phyloP scores from a whole-genome alignment of 2,888 invertebrate genomes.

The Caenorhabditis japonica region DNA sequence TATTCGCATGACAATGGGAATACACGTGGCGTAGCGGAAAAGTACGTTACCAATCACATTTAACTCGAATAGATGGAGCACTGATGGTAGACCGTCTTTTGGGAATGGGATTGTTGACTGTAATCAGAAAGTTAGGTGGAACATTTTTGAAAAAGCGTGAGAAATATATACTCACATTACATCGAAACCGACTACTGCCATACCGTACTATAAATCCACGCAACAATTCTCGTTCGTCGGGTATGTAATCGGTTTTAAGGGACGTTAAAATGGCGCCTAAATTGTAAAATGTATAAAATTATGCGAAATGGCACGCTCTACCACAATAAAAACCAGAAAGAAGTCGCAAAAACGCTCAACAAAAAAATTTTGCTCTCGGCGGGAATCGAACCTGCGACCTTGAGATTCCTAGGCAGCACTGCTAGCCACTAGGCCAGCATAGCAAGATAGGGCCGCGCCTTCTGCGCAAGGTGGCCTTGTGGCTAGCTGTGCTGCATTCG shows the following conservation, averaged over 20 bases:
- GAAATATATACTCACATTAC: conserved; percentile 48
- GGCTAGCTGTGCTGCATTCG: too few species aligned
- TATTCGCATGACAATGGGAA: conserved; percentile 67
- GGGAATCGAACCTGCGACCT: too few species aligned
- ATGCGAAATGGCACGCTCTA: too few species aligned
- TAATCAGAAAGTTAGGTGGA: conserved; percentile 5
- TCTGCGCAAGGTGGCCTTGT: too few species aligned
- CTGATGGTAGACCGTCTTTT: conserved; percentile 51
- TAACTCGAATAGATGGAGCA: conserved; percentile 61
- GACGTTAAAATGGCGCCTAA: conserved; percentile 54
- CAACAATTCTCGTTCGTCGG: conserved; percentile 48
- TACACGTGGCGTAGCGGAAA: conserved; percentile 69
- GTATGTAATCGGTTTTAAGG: conserved; percentile 58
- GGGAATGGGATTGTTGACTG: conserved; percentile 53
- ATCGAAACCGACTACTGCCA: conserved; percentile 57
- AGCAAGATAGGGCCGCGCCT: too few species aligned
- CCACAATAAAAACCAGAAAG: too few species aligned
- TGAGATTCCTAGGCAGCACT: too few species aligned
- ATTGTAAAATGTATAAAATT: conserved; percentile 9
- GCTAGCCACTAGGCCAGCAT: too few species aligned
- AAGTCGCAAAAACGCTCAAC: too few species aligned
- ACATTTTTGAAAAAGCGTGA: neutral
- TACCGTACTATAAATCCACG: conserved; percentile 57
- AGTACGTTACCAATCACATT: conserved; percentile 67
- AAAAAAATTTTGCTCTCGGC: neutral